phyloP scores from a whole-genome alignment of 2,797 vertebrate species.

The Perodicticus potto region DNA sequence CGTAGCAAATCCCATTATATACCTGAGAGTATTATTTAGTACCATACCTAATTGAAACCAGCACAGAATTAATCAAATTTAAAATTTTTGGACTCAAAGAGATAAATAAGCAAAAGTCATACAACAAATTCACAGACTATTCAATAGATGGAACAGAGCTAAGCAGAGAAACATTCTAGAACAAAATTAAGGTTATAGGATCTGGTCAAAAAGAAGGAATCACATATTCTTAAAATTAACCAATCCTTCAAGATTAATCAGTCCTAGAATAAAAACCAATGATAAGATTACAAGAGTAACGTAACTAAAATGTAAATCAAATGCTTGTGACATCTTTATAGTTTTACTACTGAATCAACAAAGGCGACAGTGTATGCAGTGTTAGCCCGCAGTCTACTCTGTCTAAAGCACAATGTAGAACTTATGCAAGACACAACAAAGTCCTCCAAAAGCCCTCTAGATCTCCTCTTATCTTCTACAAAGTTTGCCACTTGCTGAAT shows the following conservation, averaged over 20 bases:
- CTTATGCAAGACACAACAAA: not conserved
- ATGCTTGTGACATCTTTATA: not conserved
- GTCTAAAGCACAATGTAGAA: not conserved
- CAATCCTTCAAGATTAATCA: not conserved
- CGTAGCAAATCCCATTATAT: not conserved
- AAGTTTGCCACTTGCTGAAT: not conserved
- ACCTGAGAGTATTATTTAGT: not conserved
- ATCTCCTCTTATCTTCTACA: not conserved
- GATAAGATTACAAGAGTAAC: slow-evolving; percentile 24
- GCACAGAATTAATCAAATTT: not conserved
- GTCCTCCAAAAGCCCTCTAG: not conserved
- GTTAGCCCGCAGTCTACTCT: not conserved
- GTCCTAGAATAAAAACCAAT: not conserved
- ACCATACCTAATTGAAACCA: not conserved
- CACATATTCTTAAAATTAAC: not conserved
- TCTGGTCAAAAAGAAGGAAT: not conserved
- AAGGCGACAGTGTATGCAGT: not conserved
- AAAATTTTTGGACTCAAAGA: not conserved
- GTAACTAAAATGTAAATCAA: slow-evolving; percentile 38
- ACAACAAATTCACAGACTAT: slow-evolving; percentile 18
- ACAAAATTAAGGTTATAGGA: not conserved
- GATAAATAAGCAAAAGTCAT: not conserved
- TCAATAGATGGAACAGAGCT: not conserved
- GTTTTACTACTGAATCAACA: not conserved
- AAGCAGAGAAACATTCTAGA: not conserved